phyloP scores from a whole-genome alignment of 2,113 vertebrate species.

The Antechinus stuartii region DNA sequence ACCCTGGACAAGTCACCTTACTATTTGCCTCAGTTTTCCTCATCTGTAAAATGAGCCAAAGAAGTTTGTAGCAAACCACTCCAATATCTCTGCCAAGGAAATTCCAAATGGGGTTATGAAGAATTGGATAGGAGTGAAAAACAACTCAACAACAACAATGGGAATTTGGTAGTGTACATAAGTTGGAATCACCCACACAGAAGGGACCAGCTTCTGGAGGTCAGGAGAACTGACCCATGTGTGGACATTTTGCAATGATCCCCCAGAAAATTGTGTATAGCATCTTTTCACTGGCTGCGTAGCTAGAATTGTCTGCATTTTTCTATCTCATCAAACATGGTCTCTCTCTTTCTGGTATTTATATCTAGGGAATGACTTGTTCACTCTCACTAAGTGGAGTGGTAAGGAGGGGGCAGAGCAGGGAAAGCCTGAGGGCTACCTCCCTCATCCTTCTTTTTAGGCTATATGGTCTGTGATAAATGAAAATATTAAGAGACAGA shows the following conservation, averaged over 20 bases:
- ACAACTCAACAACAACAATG: too few species aligned
- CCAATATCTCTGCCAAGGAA: too few species aligned
- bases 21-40: background rate
- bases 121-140: too few species aligned
- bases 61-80: too few species aligned
- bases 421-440: too few species aligned
- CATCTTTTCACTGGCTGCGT: background rate
- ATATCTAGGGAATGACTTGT: background rate
- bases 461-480: background rate
- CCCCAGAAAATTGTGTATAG: background rate
- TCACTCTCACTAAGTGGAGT: background rate
- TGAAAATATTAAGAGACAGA: too few species aligned
- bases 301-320: background rate
- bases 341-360: too few species aligned
- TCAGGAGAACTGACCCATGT: too few species aligned
- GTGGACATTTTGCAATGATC: background rate
- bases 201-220: background rate
- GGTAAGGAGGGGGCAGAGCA: background rate
- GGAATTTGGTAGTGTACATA: background rate
- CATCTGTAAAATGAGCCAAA: too few species aligned
- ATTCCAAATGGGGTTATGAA: too few species aligned
- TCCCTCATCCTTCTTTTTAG: background rate
- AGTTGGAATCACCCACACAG: background rate
- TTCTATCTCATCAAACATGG: background rate
- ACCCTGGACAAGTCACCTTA: background rate